A percentile compares a stretch with the other conserved stretches of the same genome.
Evolutionary conservation across 1,140 invertebrate species (phyloP).

Genomic region (Neodiprion pinetum): DNA sequence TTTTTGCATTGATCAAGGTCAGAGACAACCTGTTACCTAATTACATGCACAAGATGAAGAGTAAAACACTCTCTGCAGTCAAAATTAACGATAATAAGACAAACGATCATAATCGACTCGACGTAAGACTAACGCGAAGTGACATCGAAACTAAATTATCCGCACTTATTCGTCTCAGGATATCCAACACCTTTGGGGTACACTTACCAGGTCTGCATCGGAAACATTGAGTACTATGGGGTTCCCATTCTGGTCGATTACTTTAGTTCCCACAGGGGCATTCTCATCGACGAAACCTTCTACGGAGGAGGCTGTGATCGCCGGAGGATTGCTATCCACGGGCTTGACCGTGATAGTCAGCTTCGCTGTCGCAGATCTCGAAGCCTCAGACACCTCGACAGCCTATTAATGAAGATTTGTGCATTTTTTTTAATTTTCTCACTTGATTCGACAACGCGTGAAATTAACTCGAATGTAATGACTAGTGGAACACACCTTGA

Average conservation of each 20-base stretch:
- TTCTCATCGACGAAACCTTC: conserved; percentile 88
- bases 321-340: conserved; percentile 84
- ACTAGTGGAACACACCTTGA: conserved; percentile 65
- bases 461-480: too few species aligned
- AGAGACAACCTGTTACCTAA: too few species aligned
- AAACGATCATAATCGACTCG: too few species aligned
- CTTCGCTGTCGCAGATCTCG: conserved; percentile 82
- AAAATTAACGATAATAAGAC: too few species aligned
- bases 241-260: conserved; percentile 71
- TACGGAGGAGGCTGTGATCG: conserved; percentile 72
- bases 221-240: conserved; percentile 77
- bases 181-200: neutral
- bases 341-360: conserved; percentile 81
- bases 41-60: too few species aligned
- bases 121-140: too few species aligned
- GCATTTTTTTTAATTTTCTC: too few species aligned
- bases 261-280: conserved; percentile 81
- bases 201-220: conserved; percentile 82
- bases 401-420: conserved; percentile 63
- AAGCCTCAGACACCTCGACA: conserved; percentile 79
- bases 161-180: too few species aligned
- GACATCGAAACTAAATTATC: too few species aligned
- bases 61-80: too few species aligned
- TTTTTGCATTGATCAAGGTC: too few species aligned
- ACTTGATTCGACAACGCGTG: too few species aligned